Conservation (phyloP, 2,113 vertebrate genomes). For the Phalacrocorax pelagicus region DNA sequence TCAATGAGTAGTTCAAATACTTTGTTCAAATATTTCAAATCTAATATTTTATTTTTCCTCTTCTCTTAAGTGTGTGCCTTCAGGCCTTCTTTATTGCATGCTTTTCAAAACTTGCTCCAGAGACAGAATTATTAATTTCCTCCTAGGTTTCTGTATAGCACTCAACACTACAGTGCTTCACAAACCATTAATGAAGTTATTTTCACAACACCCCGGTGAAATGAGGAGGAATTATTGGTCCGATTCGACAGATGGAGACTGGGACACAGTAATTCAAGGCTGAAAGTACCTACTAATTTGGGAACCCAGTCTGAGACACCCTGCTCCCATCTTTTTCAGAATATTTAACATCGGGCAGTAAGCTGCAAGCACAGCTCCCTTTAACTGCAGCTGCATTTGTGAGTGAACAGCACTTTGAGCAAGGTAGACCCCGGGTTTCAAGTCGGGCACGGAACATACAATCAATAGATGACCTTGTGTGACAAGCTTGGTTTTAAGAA, state of each 20-base stretch:
- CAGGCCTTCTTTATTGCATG: conserved; percentile 1
- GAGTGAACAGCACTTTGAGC: not conserved
- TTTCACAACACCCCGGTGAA: conserved; percentile 13
- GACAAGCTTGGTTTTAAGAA: not conserved
- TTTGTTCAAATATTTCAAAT: not conserved
- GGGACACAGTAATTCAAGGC: not conserved
- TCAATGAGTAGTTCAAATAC: not conserved
- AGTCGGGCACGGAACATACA: accelerated
- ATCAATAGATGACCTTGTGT: not conserved
- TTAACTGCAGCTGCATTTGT: not conserved
- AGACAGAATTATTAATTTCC: conserved; percentile 39
- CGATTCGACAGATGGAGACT: not conserved
- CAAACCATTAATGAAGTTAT: conserved; percentile 50
- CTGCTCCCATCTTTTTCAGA: not conserved
- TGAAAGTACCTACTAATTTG: not conserved
- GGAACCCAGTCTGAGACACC: not conserved
- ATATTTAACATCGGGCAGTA: not conserved
- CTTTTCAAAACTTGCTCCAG: conserved; percentile 40
- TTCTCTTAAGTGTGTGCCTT: not conserved
- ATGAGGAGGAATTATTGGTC: conserved; percentile 7
- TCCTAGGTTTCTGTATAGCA: not conserved
- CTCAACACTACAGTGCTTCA: not conserved
- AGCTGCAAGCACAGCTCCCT: not conserved
- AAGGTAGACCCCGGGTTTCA: not conserved
- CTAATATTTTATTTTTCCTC: not conserved